Evolutionary conservation across 2,113 vertebrate genomes (phyloP).

Genomic region (Leptobrachium ailaonicum): DNA sequence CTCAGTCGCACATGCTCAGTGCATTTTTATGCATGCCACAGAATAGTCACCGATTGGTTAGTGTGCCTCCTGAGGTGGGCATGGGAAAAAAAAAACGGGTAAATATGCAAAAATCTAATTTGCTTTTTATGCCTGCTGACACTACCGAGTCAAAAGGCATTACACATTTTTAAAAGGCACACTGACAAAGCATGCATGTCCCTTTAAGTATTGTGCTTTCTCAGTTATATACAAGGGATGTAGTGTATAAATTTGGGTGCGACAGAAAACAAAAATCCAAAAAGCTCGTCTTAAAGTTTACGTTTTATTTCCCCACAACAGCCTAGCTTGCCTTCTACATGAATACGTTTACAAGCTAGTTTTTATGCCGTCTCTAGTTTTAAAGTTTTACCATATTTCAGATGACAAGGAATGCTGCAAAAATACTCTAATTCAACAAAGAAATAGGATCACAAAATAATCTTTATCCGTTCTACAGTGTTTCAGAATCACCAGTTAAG

Average conservation of each 20-base stretch:
- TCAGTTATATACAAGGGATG: not conserved
- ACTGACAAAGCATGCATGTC: too few species aligned
- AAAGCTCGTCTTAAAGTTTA: slow-evolving; percentile 80
- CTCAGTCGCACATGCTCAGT: too few species aligned
- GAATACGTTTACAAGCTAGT: slow-evolving; percentile 88
- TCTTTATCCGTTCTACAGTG: slow-evolving; percentile 95
- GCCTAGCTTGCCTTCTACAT: slow-evolving; percentile 89
- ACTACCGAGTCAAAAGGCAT: too few species aligned
- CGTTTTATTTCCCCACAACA: slow-evolving; percentile 98
- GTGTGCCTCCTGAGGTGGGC: too few species aligned
- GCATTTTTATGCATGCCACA: too few species aligned
- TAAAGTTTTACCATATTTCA: slow-evolving; percentile 91
- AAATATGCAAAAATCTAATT: too few species aligned
- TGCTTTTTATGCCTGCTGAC: too few species aligned
- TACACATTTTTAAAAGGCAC: too few species aligned
- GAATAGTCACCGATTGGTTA: too few species aligned
- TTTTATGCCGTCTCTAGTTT: slow-evolving; percentile 81
- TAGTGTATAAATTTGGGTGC: not conserved
- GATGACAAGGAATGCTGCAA: slow-evolving; percentile 98
- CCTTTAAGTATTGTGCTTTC: too few species aligned
- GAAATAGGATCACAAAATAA: slow-evolving; percentile 96
- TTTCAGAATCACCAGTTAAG: slow-evolving; percentile 83
- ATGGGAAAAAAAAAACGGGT: too few species aligned
- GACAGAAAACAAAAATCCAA: slow-evolving; percentile 32
- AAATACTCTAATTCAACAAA: slow-evolving; percentile 97